These are phyloP conservation scores for Oryzias sinensis DNA, from an alignment of 2,797 vertebrate species.

Conservation along the genomic window DNA sequence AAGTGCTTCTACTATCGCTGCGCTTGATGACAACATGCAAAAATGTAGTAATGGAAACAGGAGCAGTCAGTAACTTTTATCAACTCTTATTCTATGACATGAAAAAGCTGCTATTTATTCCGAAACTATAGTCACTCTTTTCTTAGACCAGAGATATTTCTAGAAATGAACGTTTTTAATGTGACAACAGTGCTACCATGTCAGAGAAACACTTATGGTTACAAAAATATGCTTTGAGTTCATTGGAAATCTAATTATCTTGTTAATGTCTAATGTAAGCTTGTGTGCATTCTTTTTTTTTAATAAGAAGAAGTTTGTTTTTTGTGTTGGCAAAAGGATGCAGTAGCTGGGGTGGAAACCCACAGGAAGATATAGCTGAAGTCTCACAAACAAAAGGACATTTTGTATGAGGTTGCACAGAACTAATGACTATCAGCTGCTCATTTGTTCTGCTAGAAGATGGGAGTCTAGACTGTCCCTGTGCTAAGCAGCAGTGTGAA, in stretches of 20 bases:
- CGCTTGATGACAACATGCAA: too few species aligned
- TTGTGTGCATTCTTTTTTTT: neutral
- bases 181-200: neutral
- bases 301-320: neutral
- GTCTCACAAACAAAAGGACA: conserved; percentile 39
- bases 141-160: neutral
- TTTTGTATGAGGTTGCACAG: conserved; percentile 41
- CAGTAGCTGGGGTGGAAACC: conserved; percentile 10
- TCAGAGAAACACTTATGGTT: neutral
- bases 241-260: too few species aligned
- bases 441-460: conserved; percentile 36
- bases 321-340: too few species aligned
- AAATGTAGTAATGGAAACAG: too few species aligned
- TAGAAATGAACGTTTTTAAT: neutral
- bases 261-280: too few species aligned
- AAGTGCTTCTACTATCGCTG: too few species aligned
- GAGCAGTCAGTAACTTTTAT: neutral
- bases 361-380: conserved; percentile 8
- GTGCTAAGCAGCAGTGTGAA: conserved; percentile 28
- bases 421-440: conserved; percentile 62
- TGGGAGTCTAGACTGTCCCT: conserved; percentile 22
- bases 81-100: neutral
- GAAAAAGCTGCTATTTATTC: neutral
- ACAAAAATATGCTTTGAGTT: neutral
- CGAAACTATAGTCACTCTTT: neutral